Evolutionary conservation across 2,888 invertebrate genomes (phyloP), one percentile per base, ranked within the genome.

Genomic region (Oasisia sp.): DNA sequence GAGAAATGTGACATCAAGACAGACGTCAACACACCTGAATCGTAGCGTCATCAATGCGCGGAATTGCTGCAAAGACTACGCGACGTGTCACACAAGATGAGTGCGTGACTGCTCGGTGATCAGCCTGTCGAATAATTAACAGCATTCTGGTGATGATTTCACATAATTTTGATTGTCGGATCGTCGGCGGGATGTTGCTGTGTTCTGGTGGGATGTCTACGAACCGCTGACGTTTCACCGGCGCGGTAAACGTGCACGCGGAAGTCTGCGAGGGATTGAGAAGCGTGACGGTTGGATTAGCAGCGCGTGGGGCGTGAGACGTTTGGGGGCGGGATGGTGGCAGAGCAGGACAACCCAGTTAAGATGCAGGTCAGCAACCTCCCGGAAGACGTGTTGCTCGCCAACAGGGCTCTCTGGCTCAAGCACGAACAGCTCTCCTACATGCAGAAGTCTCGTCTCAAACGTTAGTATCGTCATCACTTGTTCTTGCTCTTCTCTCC

Each of bases 341-440:
- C 90, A 90, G 90, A 90, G 90, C 32, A 44, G 44, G 38, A 90
- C 38, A 44, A 32, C 90, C 32, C 90, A 90, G 38, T 90, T 12
- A 44, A 90, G 91, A 91, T 91, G 91, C 32, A 91, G 45, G 50
- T 91, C 27, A 32, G n/a, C 38, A 38, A 50, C 32, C 45, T 91
- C 44, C 32, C 44, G 9, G 92, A 92, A 38, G 92, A 92, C 14
- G 89, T 89, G n/a, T 27, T 89, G 44, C 89, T 92, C 9, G 89
- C 92, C 89, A 92, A 92, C 89, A 38, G 92, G 44, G 92, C 92
- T 11, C 89, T 92, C n/a, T 92, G 92, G 92, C 56, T 92, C 89
- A 89, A 89, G 45, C 89, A 92, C 50, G 89, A 92, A 44, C 92
- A 92, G 89, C 58, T 91, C 58, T 91, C 91, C 32, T 91, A 91